phyloP scores from a whole-genome alignment of 2,113 vertebrate genomes.

The Stictonetta naevosa region DNA sequence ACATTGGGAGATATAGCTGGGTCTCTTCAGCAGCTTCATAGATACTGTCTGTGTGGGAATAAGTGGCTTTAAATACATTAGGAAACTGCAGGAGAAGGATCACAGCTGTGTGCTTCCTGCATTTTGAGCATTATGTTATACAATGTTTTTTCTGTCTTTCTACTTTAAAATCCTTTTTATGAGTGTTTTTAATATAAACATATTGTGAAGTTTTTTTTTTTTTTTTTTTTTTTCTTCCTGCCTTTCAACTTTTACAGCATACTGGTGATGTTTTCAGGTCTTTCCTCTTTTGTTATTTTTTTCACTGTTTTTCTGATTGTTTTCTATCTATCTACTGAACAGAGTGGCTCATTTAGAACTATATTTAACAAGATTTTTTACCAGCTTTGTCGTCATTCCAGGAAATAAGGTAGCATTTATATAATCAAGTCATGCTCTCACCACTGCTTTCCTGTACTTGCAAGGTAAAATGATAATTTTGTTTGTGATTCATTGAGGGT shows the following conservation, averaged over 20 bases:
- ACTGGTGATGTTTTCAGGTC: neutral
- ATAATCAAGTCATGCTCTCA: constrained; percentile 40
- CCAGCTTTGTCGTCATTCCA: constrained; percentile 29
- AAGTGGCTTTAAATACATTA: neutral
- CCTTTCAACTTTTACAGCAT: neutral
- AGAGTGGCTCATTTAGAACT: neutral
- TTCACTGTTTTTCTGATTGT: neutral
- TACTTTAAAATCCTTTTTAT: neutral
- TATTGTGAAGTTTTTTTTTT: too few species aligned
- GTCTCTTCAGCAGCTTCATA: neutral
- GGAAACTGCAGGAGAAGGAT: neutral
- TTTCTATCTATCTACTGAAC: neutral
- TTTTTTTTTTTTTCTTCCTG: neutral
- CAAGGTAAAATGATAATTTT: constrained; percentile 42
- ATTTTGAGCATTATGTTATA: neutral
- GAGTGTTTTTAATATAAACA: neutral
- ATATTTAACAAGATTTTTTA: neutral
- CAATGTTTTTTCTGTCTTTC: neutral
- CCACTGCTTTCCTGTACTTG: neutral
- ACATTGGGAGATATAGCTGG: neutral
- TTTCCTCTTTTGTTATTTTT: neutral
- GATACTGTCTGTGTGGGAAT: neutral
- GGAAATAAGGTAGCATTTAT: constrained; percentile 52
- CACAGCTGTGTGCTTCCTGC: neutral
- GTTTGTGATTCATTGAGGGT: constrained; percentile 48